Evolutionary conservation across 2,113 vertebrate species (phyloP).

Genomic region (Catharus minimus): DNA sequence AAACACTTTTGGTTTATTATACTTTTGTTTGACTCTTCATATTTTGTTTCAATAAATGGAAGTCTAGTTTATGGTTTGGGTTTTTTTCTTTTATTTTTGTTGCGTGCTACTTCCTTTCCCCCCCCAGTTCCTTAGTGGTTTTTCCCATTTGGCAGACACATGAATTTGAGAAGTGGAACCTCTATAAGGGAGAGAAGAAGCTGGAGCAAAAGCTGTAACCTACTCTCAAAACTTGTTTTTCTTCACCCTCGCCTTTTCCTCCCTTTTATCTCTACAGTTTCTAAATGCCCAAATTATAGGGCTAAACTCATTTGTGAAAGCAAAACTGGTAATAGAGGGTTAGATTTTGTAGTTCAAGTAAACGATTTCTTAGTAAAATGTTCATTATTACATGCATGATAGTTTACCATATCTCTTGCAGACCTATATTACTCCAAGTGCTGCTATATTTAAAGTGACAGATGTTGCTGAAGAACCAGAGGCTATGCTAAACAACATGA

Average conservation of each 20-base stretch:
- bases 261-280: not conserved
- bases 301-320: not conserved
- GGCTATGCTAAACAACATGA: constrained; percentile 92
- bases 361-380: not conserved
- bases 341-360: not conserved
- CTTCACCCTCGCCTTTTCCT: not conserved
- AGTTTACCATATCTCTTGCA: constrained; percentile 45
- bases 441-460: constrained; percentile 83
- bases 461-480: constrained; percentile 62
- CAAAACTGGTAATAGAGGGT: not conserved
- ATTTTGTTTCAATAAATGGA: not conserved
- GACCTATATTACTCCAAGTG: constrained; percentile 92
- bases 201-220: not conserved
- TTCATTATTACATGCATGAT: not conserved
- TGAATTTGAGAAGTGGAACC: not conserved
- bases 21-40: not conserved
- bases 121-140: accelerated
- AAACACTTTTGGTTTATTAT: not conserved
- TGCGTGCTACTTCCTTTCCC: accelerated
- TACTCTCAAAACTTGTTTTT: not conserved
- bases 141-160: not conserved
- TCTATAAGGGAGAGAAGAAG: not conserved
- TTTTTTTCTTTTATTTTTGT: not conserved
- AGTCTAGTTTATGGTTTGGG: not conserved
- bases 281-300: not conserved